Evolutionary conservation across 1,140 invertebrate species (phyloP), one percentile per base, ranked within the genome.

Genomic region (Pomacea maculata): DNA sequence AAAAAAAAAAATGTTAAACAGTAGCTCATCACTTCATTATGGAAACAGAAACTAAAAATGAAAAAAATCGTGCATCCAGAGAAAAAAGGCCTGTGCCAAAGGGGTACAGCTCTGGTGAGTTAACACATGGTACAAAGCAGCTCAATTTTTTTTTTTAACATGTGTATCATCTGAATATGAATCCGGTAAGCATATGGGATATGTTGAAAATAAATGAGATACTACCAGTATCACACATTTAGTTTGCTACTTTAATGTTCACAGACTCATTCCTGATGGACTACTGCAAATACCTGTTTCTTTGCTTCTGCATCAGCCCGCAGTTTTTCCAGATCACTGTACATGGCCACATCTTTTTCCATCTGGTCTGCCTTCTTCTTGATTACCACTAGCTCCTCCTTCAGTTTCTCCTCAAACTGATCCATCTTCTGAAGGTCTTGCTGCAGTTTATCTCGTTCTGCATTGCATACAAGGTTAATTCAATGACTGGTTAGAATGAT

Each of bases 371-470:
- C 92, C 78, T 92, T 92, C 63, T 92, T 89, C 83, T 92, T 91
- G 45, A 93, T 84, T 52, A 90, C 86, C 21, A 89, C 87, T 75
- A 93, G 84, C 85, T 94, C 93, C 74, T 88, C 88, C 55, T 91
- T 91, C n/a, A 94, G 92, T 86, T 94, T 94, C 25, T 91, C 89
- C 85, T 94, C 93, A 79, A 94, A 86, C 82, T 92, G 92, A 80
- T 94, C 93, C 79, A 93, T 92, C 84, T 93, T 93, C 81, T 91
- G 88, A 21, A 93, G 83, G 85, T 93, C 92, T 45, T 91, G 86
- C 71, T 91, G 89, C 34, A 94, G 86, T 82, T 94, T 93, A 54
- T 92, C 88, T 80, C 92, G 92, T 83, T 94, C 93, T 87, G 84
- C 45, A 80, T 61, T 17, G 15, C 57, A 45, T 4, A 61, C 11